These are phyloP conservation scores for Danio choprae DNA, from an alignment of 2,797 vertebrate genomes.

Conservation along the genomic window DNA sequence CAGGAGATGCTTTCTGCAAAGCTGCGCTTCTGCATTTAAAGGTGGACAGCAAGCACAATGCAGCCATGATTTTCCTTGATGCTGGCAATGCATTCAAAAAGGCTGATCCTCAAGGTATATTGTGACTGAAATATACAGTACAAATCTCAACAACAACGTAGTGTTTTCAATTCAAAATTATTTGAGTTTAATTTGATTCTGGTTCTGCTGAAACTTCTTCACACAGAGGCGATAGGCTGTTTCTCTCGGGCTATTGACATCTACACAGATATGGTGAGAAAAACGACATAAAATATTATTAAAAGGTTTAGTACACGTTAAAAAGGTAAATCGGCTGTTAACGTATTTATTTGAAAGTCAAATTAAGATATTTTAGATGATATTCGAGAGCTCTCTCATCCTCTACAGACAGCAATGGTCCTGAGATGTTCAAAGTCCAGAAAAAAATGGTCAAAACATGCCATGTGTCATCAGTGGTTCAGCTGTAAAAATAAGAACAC, in stretches of 20 bases:
- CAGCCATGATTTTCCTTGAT: slow-evolving; percentile 80
- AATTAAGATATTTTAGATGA: too few relatives aligned
- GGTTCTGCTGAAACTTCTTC: slow-evolving; percentile 30
- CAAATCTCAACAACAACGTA: background rate
- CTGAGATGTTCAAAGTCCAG: too few relatives aligned
- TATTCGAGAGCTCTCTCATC: too few relatives aligned
- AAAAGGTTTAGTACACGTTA: background rate
- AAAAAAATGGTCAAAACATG: too few relatives aligned
- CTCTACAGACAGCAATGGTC: too few relatives aligned
- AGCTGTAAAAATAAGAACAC: too few relatives aligned
- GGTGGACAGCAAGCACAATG: slow-evolving; percentile 81
- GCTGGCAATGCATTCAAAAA: slow-evolving; percentile 85
- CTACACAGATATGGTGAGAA: slow-evolving; percentile 84
- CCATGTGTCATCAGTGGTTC: too few relatives aligned
- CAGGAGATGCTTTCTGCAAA: slow-evolving; percentile 82
- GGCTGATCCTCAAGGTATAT: slow-evolving; percentile 80
- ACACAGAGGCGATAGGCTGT: slow-evolving; percentile 83
- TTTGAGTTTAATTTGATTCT: background rate
- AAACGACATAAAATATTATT: background rate
- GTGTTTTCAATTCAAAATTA: background rate
- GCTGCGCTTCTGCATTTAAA: slow-evolving; percentile 79
- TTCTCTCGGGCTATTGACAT: slow-evolving; percentile 81
- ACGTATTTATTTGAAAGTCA: too few relatives aligned
- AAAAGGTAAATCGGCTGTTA: background rate
- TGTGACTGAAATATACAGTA: background rate